These are phyloP conservation scores for Seira musarum DNA, from an alignment of 2,888 invertebrate genomes.

Conservation along the genomic window DNA sequence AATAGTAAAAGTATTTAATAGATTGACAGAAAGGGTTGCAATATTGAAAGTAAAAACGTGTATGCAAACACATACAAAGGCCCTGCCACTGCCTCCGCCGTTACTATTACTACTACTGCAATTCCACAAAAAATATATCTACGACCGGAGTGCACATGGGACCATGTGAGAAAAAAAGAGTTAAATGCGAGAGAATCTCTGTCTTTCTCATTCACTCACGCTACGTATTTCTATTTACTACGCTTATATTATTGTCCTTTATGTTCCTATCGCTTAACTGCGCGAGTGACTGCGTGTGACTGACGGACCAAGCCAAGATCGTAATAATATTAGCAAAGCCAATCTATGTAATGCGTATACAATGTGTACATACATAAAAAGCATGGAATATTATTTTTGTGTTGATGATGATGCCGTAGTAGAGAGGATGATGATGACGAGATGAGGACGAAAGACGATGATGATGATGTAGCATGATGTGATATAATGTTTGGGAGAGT, in stretches of 20 bases:
- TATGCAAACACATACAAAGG: no score
- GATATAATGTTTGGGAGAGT: neutral
- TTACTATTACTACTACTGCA: no score
- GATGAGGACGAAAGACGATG: constrained; percentile 28
- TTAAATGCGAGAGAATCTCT: neutral
- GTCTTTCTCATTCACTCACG: neutral
- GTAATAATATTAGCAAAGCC: no score
- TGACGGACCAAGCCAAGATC: constrained; percentile 5
- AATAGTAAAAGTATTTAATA: constrained; percentile 39
- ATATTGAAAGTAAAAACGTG: no score
- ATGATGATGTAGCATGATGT: constrained; percentile 27
- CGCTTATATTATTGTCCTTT: constrained; percentile 17
- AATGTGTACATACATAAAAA: neutral
- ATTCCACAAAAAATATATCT: no score
- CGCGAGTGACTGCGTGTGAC: constrained; percentile 31
- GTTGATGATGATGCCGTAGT: no score
- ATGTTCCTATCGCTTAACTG: neutral
- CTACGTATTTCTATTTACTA: no score
- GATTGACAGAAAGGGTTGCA: neutral
- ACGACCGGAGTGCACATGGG: neutral
- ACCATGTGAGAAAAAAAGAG: constrained; percentile 42
- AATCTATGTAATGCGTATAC: neutral
- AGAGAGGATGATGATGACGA: constrained; percentile 8
- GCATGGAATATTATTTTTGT: constrained; percentile 8
- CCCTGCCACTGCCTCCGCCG: no score